Evolutionary conservation across 2,888 invertebrate genomes (phyloP), one percentile per base, ranked within the genome.

Genomic region (Andrena bucephala): DNA sequence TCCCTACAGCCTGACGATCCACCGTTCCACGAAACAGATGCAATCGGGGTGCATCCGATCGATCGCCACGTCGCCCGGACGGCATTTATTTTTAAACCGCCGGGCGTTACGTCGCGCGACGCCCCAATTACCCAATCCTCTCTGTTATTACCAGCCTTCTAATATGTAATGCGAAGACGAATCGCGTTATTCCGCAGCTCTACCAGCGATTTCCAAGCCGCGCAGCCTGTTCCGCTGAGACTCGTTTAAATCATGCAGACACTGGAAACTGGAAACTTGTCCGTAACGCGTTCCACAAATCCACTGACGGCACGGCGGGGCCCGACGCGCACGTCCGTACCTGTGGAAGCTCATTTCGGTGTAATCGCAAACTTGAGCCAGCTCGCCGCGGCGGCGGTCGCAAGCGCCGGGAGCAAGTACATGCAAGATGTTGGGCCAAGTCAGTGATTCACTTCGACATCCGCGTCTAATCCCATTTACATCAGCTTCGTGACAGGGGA

Each of bases 221-320:
- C 36, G 63, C 42, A 0, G 63, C 63, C 20, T 63, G 42, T 8
- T 7, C 65, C 42, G 20, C 20, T 0, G 65, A 42, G 65, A 16
- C 42, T 42, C 65, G n/a, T 65, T 65, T 65, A 65, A 65, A 65
- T 65, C 42, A 63, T 63, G 33, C 63, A 42, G 63, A 63, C 42
- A 42, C 42, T 42, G 42, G 42, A 5, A 42, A 10, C 63, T 29
- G 66, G 7, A 20, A 50, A 66, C 50, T 20, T 66, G 66, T 10
- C 50, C 42, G 50, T 50, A 4, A 66, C 16, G 42, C 66, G 42
- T 0, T 5, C 42, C 42, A 5, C 16, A 42, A 42, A 42, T 42
- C 42, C 42, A 42, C 42, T 4, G 42, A 42, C 42, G 42, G 42
- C 42, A 4, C 13, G 13, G 42, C 42, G 42, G 13, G 42, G 4